Evolutionary conservation across 2,113 vertebrate species (phyloP).

Genomic region (Oncorhynchus gorbuscha): DNA sequence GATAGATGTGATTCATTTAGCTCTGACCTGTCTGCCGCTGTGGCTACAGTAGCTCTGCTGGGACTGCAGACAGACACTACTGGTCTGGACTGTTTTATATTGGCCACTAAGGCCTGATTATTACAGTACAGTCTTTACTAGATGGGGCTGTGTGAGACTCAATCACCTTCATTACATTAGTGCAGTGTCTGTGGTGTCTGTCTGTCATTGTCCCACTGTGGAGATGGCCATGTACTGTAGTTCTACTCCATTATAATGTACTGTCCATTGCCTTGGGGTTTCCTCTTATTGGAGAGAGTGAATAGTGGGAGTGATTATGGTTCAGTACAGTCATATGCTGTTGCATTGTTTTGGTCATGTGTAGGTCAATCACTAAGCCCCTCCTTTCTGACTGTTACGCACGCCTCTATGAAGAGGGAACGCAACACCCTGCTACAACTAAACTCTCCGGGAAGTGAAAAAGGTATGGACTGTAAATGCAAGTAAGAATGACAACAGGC

Average conservation of each 20-base stretch:
- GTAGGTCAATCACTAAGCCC: not conserved
- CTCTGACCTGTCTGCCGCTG: constrained; percentile 32
- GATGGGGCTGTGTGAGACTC: constrained; percentile 24
- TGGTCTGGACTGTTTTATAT: constrained; percentile 46
- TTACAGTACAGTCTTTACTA: constrained; percentile 42
- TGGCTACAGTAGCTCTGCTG: constrained; percentile 14
- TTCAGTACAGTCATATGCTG: not conserved
- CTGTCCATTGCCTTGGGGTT: no score
- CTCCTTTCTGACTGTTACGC: not conserved
- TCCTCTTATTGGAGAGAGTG: not conserved
- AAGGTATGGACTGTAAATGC: no score
- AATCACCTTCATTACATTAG: not conserved
- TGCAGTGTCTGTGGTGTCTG: no score
- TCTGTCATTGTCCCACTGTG: not conserved
- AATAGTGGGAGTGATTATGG: no score
- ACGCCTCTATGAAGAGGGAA: no score
- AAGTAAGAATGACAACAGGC: no score
- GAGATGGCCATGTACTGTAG: not conserved
- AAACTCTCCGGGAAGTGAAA: no score
- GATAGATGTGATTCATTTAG: constrained; percentile 64
- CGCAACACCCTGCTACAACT: no score
- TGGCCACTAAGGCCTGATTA: constrained; percentile 52
- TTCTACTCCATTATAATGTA: not conserved
- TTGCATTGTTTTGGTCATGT: not conserved
- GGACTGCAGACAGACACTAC: constrained; percentile 44